Conservation (phyloP, 2,888 invertebrate species). For the Hypsopygia costalis region DNA sequence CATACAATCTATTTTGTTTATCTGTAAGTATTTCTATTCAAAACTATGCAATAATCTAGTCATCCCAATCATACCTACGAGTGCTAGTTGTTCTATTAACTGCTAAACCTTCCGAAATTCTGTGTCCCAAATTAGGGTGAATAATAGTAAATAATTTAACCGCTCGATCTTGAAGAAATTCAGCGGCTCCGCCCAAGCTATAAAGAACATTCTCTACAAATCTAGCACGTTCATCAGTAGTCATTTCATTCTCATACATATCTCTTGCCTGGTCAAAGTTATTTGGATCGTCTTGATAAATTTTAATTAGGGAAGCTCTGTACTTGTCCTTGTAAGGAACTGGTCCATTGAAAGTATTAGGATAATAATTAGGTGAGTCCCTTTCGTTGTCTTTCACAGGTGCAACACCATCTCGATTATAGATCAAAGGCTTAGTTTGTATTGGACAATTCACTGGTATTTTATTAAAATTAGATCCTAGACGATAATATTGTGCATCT, state of each 20-base stretch:
- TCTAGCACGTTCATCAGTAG: conserved; percentile 83
- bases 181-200: conserved; percentile 83
- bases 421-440: conserved; percentile 81
- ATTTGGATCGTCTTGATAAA: conserved; percentile 86
- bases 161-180: conserved; percentile 79
- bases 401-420: conserved; percentile 91
- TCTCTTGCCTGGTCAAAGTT: conserved; percentile 89
- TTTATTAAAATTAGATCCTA: conserved; percentile 93
- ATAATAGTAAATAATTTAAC: conserved; percentile 90
- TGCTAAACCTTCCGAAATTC: conserved; percentile 37
- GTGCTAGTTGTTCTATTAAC: conserved; percentile 30
- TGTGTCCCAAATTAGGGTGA: conserved; percentile 87
- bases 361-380: conserved; percentile 94
- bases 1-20: no score
- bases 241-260: conserved; percentile 89
- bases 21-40: no score
- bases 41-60: conserved; percentile 5
- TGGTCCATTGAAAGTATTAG: conserved; percentile 94
- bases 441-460: conserved; percentile 95
- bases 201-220: conserved; percentile 88
- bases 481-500: conserved; percentile 89
- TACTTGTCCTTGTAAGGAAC: conserved; percentile 81
- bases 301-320: conserved; percentile 65
- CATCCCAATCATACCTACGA: conserved; percentile 24
- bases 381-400: conserved; percentile 86